Base-by-base conservation (phyloP, 2,888 invertebrate genomes). In the Acronicta leporina region DNA sequence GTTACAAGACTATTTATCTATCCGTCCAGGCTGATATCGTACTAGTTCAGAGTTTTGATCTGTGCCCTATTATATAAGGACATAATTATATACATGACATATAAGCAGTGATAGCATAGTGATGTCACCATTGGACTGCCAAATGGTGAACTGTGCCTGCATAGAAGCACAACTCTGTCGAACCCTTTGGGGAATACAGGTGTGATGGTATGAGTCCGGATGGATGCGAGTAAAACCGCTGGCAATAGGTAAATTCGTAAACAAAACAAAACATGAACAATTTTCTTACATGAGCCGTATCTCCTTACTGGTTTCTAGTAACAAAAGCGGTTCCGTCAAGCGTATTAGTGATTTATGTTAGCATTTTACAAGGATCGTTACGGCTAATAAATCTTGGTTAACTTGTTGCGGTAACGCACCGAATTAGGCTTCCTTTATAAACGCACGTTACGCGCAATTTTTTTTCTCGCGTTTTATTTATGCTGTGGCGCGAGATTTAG, bases 351-450 rank as follows among this genome's bases (percentile, higher is more conserved):
- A 91, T 91, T 91, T 91, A 90, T 89, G 86, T 81, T 78, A 82
- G 83, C 84, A 85, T 88, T 88, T 88, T 85, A 87, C 86, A 85
- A 83, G 85, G 83, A 86, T 87, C 87, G 89, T 89, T 88, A 88
- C 86, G 87, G 84, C 81, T 85, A 86, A 89, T 91, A 91, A 91
- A 91, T 91, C 90, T 87, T 79, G 66, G 83, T 88, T 90, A 89
- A 90, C 91, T 90, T 90, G 89, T 90, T 90, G 89, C 88, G 82
- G 84, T 70, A 63, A 75, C 65, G 79, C 77, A 70, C 65, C 46
- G 84, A 84, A 87, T 87, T 87, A 89, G 85, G 82, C 77, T 80
- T 80, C 73, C 70, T 75, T 65, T 75, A 75, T 68, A 71, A 81
- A 83, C 76, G 79, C 76, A 75, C 73, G 80, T 81, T 76, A 75